These are phyloP conservation scores for Engystomops pustulosus DNA, from an alignment of 2,113 vertebrate species.

Conservation along the genomic window DNA sequence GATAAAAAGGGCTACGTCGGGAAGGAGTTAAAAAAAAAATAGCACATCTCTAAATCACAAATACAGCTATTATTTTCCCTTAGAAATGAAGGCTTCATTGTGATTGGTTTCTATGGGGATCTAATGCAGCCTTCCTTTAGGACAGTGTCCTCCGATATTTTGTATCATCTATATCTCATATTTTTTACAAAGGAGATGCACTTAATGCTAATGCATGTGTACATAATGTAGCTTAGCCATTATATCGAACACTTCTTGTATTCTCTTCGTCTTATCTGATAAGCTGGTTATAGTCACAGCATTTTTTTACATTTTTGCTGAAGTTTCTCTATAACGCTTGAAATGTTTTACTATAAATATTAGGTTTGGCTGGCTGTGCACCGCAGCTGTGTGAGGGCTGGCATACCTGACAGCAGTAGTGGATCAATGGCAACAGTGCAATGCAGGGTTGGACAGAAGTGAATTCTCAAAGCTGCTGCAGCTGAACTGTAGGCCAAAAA, in stretches of 20 bases:
- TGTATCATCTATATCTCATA: too few species aligned
- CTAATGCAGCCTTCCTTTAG: too few species aligned
- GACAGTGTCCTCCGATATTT: too few species aligned
- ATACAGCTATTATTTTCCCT: too few species aligned
- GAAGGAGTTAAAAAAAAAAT: too few species aligned
- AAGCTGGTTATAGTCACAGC: constrained; percentile 18
- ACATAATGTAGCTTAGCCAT: not conserved
- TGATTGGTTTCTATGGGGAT: too few species aligned
- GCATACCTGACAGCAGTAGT: constrained; percentile 35
- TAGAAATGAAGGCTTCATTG: too few species aligned
- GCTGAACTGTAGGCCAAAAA: constrained; percentile 19
- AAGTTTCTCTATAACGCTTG: constrained; percentile 23
- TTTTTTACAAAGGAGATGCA: not conserved
- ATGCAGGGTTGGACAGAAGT: constrained; percentile 29
- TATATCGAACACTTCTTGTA: not conserved
- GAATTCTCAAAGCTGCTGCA: constrained; percentile 26
- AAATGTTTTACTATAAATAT: constrained; percentile 44
- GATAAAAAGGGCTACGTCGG: too few species aligned
- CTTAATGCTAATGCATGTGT: not conserved
- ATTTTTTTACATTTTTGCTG: constrained; percentile 42
- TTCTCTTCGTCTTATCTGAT: constrained; percentile 7
- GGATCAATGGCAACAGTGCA: constrained; percentile 35
- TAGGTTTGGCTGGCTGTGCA: constrained; percentile 26
- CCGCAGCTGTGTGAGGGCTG: constrained; percentile 52
- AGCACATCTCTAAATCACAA: too few species aligned